Evolutionary conservation across 2,888 invertebrate genomes (phyloP), one percentile per base, ranked within the genome.

Genomic region (Aradus depressus): DNA sequence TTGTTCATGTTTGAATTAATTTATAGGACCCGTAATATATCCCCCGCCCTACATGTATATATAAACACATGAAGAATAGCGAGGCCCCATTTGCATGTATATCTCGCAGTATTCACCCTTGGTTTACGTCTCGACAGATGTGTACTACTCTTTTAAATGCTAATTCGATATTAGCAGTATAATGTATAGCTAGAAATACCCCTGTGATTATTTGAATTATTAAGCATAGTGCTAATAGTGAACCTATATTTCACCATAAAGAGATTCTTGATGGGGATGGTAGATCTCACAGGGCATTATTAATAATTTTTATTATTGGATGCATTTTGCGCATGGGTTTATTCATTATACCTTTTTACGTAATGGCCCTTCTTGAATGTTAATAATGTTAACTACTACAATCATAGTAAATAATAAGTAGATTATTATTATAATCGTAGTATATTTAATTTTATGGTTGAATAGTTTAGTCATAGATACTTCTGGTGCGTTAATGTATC

Each of bases 11-110:
- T 57, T 71, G 66, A 55, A 68, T 70, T 63, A 71, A 70, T 67
- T 50, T 50, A 25, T 43, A 50, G 3, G 50, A 50, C 8, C 35
- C 42, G 26, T 50, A 50, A 35, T 50, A 50, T 5, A 50, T 22
- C 4, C 43, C 50, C n/a, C 42, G 50, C 25, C 50, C 43, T 16
- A 50, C 19, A 34, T 50, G 50, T 34, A 50, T 12, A 18, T 50
- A 50, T 35, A 43, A 43, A 35, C 49, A 50, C 2, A 83, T 73
- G 70, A 83, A 83, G 64, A 83, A 81, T 61, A 81, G 73, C 26
- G 80, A 81, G 35, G 81, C 82, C 38, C 81, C 80, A 65, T 84
- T 84, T 43, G 80, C 77, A 62, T 84, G 82, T 4, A 80, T 50
- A 28, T 39, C 21, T 21, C 77, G 49, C 73, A 81, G 68, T 77